phyloP scores from a whole-genome alignment of 2,113 vertebrate species.

The Lagopus leucura region DNA sequence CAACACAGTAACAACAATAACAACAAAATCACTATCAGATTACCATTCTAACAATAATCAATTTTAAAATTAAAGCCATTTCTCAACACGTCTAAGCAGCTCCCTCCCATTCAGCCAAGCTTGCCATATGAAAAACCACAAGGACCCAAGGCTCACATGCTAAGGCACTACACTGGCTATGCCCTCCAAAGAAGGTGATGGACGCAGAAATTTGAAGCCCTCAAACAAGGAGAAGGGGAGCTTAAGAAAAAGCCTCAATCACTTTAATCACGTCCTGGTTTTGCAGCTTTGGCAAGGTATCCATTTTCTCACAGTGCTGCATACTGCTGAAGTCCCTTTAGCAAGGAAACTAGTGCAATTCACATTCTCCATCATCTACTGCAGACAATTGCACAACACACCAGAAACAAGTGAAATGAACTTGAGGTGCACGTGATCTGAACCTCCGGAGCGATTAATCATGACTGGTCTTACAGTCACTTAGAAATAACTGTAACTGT shows the following conservation, averaged over 20 bases:
- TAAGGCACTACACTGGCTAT: background rate
- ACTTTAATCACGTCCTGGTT: background rate
- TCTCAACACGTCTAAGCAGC: background rate
- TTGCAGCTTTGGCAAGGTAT: background rate
- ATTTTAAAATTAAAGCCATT: background rate
- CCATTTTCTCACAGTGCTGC: background rate
- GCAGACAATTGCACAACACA: background rate
- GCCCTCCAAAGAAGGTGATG: rapidly evolving
- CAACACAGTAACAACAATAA: background rate
- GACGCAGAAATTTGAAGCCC: background rate
- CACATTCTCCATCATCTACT: background rate
- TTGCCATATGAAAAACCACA: background rate
- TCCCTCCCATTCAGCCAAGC: background rate
- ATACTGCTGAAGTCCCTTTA: background rate
- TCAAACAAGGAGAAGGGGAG: background rate
- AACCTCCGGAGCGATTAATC: background rate
- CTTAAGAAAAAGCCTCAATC: background rate
- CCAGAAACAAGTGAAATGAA: rapidly evolving
- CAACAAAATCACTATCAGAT: background rate
- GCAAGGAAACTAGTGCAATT: background rate
- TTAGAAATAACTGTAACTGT: rapidly evolving
- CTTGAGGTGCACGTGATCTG: background rate
- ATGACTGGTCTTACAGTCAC: background rate
- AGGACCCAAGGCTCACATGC: rapidly evolving
- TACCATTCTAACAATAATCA: background rate